Base-by-base conservation (phyloP, 2,888 invertebrate genomes). In the Chaitophorus viminalis region DNA sequence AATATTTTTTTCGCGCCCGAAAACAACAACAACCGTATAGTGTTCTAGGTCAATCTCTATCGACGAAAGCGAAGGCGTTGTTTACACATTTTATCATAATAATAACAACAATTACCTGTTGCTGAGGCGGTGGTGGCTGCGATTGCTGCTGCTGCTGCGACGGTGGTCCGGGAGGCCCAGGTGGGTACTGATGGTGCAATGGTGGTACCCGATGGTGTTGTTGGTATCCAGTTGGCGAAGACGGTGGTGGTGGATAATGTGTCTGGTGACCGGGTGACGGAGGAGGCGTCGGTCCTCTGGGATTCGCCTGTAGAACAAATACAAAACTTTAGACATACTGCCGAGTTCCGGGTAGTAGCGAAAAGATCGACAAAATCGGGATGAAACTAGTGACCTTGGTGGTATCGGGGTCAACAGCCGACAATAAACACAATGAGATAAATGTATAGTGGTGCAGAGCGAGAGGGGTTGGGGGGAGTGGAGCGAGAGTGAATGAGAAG, bases 171-270 rank as follows among this genome's bases (percentile, higher is more conserved):
- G 88, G 89, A 52, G 86, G 78, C 14, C 85, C 81, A 17, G 87
- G 89, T 18, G 89, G 89, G 76, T 88, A 88, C 65, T 74, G 89
- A 70, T 84, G 88, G 65, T 89, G 88, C 70, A 84, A 52, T 33
- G 83, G 88, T 18, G 88, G 89, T 54, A 89, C 88, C 54, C 89
- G 83, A 54, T 89, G 89, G 46, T 89, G 89, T 31, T 86, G 89
- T 81, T 81, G 89, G 29, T 89, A 88, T 89, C 89, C 89, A 17
- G 89, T 88, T 31, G 89, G 89, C 29, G 89, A 89, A 33, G 89
- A 89, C 31, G 89, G 89, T 14, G 89, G 89, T 65, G 88, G 88
- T 17, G 90, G 89, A 84, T 89, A 88, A 25, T 89, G 90, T 6
- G 89, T n/a, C 79, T 89, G 89, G 31, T 89, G 89, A 68, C 89